These are phyloP conservation scores for Acyrthosiphon pisum DNA, from an alignment of 1,140 invertebrate species.

Conservation along the genomic window DNA sequence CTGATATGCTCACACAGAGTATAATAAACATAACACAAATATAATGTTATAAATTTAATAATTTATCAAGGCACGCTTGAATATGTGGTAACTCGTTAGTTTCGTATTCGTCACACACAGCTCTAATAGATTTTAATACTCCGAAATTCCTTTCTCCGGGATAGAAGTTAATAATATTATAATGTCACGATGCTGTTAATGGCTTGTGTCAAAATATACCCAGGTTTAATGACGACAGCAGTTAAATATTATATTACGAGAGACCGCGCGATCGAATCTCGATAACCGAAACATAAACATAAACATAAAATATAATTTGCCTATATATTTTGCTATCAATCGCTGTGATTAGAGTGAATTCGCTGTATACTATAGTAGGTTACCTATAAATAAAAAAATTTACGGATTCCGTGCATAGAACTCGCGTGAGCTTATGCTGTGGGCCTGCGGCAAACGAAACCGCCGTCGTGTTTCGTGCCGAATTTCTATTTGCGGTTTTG, in stretches of 20 bases:
- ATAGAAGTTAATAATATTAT: neutral
- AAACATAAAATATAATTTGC: neutral
- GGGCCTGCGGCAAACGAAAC: neutral
- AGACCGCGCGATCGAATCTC: neutral
- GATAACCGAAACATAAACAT: neutral
- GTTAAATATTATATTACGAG: neutral
- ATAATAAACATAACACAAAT: neutral
- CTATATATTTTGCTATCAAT: neutral
- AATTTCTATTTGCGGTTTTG: conserved; percentile 27
- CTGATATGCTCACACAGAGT: neutral
- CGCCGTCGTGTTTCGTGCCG: neutral
- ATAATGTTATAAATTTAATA: neutral
- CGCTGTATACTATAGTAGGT: neutral
- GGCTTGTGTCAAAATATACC: neutral
- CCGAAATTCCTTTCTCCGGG: neutral
- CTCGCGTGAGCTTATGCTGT: neutral
- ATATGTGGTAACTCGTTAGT: neutral
- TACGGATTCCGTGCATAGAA: neutral
- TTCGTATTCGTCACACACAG: neutral
- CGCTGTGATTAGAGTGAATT: neutral
- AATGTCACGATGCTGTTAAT: neutral
- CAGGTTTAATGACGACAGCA: neutral
- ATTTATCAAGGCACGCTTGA: neutral
- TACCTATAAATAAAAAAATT: conserved; percentile 15
- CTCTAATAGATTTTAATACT: neutral